phyloP scores from a whole-genome alignment of 2,113 vertebrate species.

The Pterocles gutturalis region DNA sequence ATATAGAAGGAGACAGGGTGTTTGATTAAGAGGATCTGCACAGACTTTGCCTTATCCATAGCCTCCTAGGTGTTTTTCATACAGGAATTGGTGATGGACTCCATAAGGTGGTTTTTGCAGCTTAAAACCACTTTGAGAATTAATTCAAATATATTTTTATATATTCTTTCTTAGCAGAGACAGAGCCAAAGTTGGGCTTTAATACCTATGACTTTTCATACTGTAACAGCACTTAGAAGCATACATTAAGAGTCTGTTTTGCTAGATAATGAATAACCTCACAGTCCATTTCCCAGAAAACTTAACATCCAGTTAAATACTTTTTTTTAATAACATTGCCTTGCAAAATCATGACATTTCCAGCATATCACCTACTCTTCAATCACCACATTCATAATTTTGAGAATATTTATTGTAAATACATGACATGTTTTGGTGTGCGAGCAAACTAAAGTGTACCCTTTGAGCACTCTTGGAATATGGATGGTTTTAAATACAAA shows the following conservation, averaged over 20 bases:
- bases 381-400: background rate
- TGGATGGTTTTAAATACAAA: background rate
- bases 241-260: background rate
- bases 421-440: background rate
- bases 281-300: background rate
- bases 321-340: background rate
- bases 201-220: background rate
- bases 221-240: background rate
- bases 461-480: background rate
- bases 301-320: background rate
- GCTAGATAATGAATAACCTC: background rate
- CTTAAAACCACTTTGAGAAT: background rate
- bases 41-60: background rate
- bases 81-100: background rate
- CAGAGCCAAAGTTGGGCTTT: background rate
- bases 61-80: background rate
- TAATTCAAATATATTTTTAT: background rate
- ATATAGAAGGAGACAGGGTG: background rate
- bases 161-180: background rate
- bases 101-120: background rate
- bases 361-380: background rate
- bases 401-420: background rate
- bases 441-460: background rate
- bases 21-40: background rate
- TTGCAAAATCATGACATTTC: background rate